Conservation (phyloP, 37 sponge, comb jelly and placozoan species). For the Bolinopsis microptera region DNA sequence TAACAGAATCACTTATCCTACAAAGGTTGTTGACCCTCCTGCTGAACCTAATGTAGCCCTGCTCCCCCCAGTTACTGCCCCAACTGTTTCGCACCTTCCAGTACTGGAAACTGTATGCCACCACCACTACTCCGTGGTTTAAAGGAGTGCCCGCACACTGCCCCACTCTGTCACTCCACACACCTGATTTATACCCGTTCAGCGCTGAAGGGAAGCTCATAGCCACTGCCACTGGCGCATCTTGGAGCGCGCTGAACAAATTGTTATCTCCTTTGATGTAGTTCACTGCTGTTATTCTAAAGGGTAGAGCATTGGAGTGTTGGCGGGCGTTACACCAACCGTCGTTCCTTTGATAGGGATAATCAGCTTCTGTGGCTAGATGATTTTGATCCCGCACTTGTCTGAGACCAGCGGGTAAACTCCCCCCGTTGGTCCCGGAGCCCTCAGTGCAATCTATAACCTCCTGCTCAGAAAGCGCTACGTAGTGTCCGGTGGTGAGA, state of each 20-base stretch:
- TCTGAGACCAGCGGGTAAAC: neutral
- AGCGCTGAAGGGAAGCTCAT: neutral
- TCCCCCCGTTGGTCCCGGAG: neutral
- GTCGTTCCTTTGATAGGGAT: neutral
- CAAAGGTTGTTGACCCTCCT: too few relatives aligned
- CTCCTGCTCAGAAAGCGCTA: neutral
- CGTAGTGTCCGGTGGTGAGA: too few relatives aligned
- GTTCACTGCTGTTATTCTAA: too few relatives aligned
- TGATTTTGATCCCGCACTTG: neutral
- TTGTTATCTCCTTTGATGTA: neutral
- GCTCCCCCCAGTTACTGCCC: too few relatives aligned
- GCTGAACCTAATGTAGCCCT: too few relatives aligned
- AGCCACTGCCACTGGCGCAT: neutral
- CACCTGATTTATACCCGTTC: neutral
- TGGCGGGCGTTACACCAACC: neutral
- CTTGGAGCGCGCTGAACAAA: neutral
- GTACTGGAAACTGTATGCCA: too few relatives aligned
- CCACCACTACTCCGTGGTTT: too few relatives aligned
- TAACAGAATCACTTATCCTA: too few relatives aligned
- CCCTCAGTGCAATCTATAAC: neutral
- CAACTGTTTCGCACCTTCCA: too few relatives aligned
- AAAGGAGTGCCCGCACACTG: too few relatives aligned
- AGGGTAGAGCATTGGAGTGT: too few relatives aligned
- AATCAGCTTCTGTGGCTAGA: neutral
- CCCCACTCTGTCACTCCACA: neutral